Evolutionary conservation across 37 sponge, comb jelly and placozoan species (phyloP).

Genomic region (Geodia barretti): DNA sequence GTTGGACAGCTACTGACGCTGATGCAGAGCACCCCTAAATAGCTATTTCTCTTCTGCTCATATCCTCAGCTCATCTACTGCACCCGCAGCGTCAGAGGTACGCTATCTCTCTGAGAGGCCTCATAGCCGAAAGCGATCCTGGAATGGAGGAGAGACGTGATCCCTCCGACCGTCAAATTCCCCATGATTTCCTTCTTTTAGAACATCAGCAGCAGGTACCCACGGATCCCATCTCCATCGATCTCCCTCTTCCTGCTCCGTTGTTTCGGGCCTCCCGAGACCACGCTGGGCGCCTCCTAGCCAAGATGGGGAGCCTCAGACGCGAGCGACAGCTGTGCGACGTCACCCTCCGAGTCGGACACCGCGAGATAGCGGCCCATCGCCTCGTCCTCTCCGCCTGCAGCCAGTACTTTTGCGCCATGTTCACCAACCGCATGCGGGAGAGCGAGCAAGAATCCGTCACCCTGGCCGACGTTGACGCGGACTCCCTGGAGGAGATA

Average conservation of each 20-base stretch:
- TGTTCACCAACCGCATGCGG: constrained; percentile 69
- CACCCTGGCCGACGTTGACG: constrained; percentile 62
- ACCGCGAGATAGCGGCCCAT: constrained; percentile 57
- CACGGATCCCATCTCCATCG: too few species aligned
- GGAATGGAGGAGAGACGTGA: too few species aligned
- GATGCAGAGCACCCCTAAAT: too few species aligned
- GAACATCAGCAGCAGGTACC: too few species aligned
- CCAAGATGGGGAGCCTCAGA: constrained; percentile 36
- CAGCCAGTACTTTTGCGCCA: constrained; percentile 81
- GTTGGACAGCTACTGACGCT: too few species aligned
- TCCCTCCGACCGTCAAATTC: too few species aligned
- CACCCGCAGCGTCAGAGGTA: too few species aligned
- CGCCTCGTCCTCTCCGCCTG: constrained; percentile 70
- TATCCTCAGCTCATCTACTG: too few species aligned
- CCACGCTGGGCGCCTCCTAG: constrained; percentile 34
- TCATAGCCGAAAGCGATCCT: too few species aligned
- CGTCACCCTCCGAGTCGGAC: constrained; percentile 47
- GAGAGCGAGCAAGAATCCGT: constrained; percentile 57
- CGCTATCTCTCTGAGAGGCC: too few species aligned
- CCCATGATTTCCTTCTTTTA: too few species aligned
- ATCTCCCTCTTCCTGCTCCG: background rate
- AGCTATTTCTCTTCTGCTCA: too few species aligned
- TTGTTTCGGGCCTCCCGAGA: background rate
- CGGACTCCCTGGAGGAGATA: constrained; percentile 43
- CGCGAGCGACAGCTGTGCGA: constrained; percentile 62